Evolutionary conservation across 2,888 invertebrate genomes (phyloP), one percentile per base, ranked within the genome.

Genomic region (Scelioninae gen. 2): DNA sequence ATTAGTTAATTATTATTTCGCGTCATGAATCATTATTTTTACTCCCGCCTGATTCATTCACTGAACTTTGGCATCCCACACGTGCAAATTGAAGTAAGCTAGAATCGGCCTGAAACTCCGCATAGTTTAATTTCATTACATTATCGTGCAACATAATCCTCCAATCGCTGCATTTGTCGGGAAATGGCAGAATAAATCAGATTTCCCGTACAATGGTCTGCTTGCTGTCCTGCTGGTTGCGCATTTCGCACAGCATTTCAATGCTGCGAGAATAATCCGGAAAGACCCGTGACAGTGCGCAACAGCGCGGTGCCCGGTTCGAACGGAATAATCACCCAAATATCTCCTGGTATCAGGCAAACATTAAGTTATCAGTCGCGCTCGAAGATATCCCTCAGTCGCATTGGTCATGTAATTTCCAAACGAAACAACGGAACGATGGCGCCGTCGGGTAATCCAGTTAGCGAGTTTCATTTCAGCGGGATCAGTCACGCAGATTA

Each of bases 401-500:
- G 13, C 60, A 63, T 63, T 57, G 33, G 11, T 55, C 43, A 55
- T 58, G 57, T 53, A 61, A 72, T 61, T 67, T 67, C 28, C 28
- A 46, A 41, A 67, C 41, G 63, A 73, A 68, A 73, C 63, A 73
- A 63, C 50, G 57, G 45, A 73, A 68, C 46, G 68, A 73, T 58
- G 22, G 41, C 52, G 68, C 37, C 37, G 10, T 33, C 28, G 50
- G 65, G 63, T 74, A 70, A 65, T 70, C 70, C 74, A 74, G 60
- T 70, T 74, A 70, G 55, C 50, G 57, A 67, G 61, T 67, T 70
- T 70, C 50, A 74, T 74, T 70, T 70, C 68, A 55, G 45, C 41
- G 18, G 74, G 70, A 70, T 74, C 74, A 74, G 74, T 70, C 74
- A 48, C 57, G 52, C 55, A 74, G 74, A 69, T 74, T 74, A 70